These are phyloP conservation scores for Falcaria lacertinaria DNA, from an alignment of 2,888 invertebrate genomes.

Conservation along the genomic window DNA sequence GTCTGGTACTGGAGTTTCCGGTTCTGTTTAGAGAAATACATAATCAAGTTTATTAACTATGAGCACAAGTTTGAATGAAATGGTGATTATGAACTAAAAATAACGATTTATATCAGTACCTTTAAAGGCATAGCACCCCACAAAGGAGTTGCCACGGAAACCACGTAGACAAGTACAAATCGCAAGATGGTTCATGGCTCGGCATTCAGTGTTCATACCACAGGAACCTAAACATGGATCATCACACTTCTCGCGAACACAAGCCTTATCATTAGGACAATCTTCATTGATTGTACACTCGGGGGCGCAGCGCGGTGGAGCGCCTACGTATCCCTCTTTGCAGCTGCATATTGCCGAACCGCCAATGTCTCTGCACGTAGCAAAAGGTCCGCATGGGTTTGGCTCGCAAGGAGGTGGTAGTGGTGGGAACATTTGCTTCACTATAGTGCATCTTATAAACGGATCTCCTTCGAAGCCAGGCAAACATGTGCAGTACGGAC, in stretches of 20 bases:
- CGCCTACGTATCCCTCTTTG: slow-evolving; percentile 81
- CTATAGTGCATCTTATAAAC: slow-evolving; percentile 75
- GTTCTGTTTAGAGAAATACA: slow-evolving; percentile 44
- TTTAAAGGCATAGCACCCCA: slow-evolving; percentile 54
- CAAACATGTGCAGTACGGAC: slow-evolving; percentile 87
- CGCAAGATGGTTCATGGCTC: slow-evolving; percentile 86
- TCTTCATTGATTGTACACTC: slow-evolving; percentile 89
- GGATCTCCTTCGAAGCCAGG: slow-evolving; percentile 87
- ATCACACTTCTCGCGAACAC: slow-evolving; percentile 86
- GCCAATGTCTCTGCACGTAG: slow-evolving; percentile 78
- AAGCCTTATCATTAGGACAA: slow-evolving; percentile 85
- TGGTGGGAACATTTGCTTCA: slow-evolving; percentile 77
- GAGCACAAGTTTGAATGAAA: neutral
- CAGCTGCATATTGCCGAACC: slow-evolving; percentile 82
- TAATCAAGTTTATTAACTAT: slow-evolving; percentile 1
- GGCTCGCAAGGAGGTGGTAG: slow-evolving; percentile 77
- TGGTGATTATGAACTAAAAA: slow-evolving; percentile 1
- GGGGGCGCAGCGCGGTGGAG: slow-evolving; percentile 86
- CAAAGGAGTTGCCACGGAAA: slow-evolving; percentile 87
- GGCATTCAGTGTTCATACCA: slow-evolving; percentile 85
- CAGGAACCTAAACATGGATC: slow-evolving; percentile 86
- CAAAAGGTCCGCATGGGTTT: slow-evolving; percentile 85
- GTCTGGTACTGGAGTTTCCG: slow-evolving; percentile 50
- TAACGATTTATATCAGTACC: slow-evolving; percentile 33
- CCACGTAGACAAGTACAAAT: slow-evolving; percentile 85